Evolutionary conservation across 2,888 invertebrate species (phyloP), one percentile per base, ranked within the genome.

Genomic region (Sinodicranocentrus sp.): DNA sequence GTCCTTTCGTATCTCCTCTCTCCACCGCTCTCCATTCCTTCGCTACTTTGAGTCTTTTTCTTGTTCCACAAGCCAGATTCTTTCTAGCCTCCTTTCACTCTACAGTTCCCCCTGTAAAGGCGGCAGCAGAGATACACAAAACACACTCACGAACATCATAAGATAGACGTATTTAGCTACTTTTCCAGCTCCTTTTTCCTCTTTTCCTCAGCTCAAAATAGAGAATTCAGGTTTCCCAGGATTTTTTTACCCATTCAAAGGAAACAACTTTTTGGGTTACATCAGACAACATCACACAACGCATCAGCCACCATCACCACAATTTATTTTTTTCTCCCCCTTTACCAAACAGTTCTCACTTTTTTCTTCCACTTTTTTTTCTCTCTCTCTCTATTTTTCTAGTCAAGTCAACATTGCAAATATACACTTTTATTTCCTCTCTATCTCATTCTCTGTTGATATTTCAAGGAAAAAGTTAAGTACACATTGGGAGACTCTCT

Each of bases 1-100:
- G 80, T 84, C 86, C 86, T 83, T 80, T 80, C 75, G 83, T 84
- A 83, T 80, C 86, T 78, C 84, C 84, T 61, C 71, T 82, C 80
- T 82, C 80, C 70, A 71, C 44, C 39, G 72, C 77, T 73, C 70
- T 75, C 83, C 19, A 63, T 48, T 68, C 48, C 61, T 39, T 77
- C 39, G 19, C 52, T 33, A 39, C 65, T 75, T 61, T 52, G 54
- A 39, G 80, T 59, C 44, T 68, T 63, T 65, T 71, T 57, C 28
- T 52, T 54, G 63, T 75, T 26, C 54, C 43, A 28, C 71, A n/a
- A n/a, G 28, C 67, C 72, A 67, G 72, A 26, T n/a, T n/a, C 57
- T 57, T 6, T 48, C 21, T 71, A 67, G 39, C 33, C 54, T 82
- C 72, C 67, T 59, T 78, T 61, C 72, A 33, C 39, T 59, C 26